Evolutionary conservation across 2,797 vertebrate genomes (phyloP).

Genomic region (Gouania willdenowi): DNA sequence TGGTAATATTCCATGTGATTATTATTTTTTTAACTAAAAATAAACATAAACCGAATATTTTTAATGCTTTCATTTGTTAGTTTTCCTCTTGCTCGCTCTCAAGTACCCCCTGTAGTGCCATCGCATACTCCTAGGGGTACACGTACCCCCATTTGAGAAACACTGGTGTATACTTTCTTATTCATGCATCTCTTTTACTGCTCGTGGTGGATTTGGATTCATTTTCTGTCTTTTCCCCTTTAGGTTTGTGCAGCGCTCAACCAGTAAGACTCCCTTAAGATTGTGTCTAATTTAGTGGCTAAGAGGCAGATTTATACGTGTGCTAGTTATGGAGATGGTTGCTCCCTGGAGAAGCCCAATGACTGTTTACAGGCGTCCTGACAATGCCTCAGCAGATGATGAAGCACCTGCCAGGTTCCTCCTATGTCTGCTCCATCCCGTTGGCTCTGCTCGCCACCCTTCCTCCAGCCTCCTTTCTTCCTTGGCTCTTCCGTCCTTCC

Average conservation of each 20-base stretch:
- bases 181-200: conserved; percentile 35
- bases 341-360: conserved; percentile 77
- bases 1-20: too few species aligned
- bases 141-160: too few species aligned
- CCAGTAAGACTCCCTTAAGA: conserved; percentile 61
- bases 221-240: conserved; percentile 47
- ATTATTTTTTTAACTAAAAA: too few species aligned
- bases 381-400: conserved; percentile 78
- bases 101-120: too few species aligned
- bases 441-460: conserved; percentile 56
- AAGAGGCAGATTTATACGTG: conserved; percentile 84
- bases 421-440: conserved; percentile 56
- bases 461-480: conserved; percentile 37
- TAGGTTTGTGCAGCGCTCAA: conserved; percentile 60
- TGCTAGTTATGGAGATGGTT: conserved; percentile 83
- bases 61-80: too few species aligned
- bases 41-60: too few species aligned
- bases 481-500: conserved; percentile 39
- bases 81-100: too few species aligned
- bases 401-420: conserved; percentile 74
- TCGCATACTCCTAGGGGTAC: too few species aligned
- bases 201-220: conserved; percentile 50
- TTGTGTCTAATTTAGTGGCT: conserved; percentile 81
- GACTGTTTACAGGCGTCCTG: conserved; percentile 76
- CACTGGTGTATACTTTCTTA: too few species aligned